A percentile compares a stretch with the other conserved stretches of the same genome.
Conservation (phyloP, 1,140 invertebrate species). For the Zaprionus gabonicus region DNA sequence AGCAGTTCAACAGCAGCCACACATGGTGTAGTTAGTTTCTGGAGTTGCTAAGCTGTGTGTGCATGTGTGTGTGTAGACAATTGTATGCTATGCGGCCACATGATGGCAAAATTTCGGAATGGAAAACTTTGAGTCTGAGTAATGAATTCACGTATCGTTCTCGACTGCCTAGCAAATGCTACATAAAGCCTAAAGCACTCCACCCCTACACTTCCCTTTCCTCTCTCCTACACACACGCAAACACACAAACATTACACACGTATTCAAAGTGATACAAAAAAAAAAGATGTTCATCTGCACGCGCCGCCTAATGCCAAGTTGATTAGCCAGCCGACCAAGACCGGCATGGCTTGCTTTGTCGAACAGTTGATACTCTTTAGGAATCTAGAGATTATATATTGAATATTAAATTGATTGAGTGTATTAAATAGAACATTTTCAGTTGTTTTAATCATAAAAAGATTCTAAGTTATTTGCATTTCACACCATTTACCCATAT, state of each 20-base stretch:
- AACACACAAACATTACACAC: background rate
- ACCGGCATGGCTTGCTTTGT: too few relatives aligned
- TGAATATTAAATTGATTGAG: too few relatives aligned
- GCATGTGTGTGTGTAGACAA: constrained; percentile 6
- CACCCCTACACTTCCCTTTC: background rate
- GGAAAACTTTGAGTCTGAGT: constrained; percentile 29
- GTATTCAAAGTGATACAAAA: constrained; percentile 7
- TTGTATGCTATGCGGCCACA: constrained; percentile 9
- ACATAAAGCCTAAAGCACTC: background rate
- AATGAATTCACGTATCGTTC: constrained; percentile 45
- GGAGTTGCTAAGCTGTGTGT: constrained; percentile 37
- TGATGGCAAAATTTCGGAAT: constrained; percentile 17
- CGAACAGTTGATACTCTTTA: constrained; percentile 6
- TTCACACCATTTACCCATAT: background rate
- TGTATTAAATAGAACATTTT: too few relatives aligned
- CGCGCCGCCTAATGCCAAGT: constrained; percentile 41
- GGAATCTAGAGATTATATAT: background rate
- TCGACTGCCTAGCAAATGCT: constrained; percentile 16
- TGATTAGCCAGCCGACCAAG: constrained; percentile 35
- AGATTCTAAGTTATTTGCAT: too few relatives aligned
- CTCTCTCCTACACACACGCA: background rate
- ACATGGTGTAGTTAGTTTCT: constrained; percentile 5
- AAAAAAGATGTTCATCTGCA: constrained; percentile 32
- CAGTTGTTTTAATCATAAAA: too few relatives aligned
- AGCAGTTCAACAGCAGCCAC: background rate